Percentiles rank a stretch among this genome's conserved stretches.
Conservation (phyloP, 2,888 invertebrate species). For the Phengaris alcon region DNA sequence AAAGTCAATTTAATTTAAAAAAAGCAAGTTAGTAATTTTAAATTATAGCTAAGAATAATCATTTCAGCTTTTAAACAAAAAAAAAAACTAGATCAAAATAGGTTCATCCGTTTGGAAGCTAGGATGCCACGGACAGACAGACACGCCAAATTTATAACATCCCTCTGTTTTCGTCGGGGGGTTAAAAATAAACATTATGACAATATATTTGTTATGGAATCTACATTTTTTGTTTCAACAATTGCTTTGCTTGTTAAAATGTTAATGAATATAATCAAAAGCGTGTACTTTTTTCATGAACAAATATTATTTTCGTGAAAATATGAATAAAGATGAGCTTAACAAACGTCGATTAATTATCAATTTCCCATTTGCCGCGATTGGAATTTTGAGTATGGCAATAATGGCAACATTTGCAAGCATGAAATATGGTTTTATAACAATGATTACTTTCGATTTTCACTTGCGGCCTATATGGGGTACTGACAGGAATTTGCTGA, state of each 20-base stretch:
- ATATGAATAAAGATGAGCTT: slow-evolving; percentile 27
- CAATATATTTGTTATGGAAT: background rate
- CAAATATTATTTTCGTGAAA: slow-evolving; percentile 23
- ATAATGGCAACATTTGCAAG: slow-evolving; percentile 3
- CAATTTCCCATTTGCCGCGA: slow-evolving; percentile 19
- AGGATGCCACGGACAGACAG: too few species aligned
- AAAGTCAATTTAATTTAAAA: too few species aligned
- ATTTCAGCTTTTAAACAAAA: too few species aligned
- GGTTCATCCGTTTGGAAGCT: too few species aligned
- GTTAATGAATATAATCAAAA: slow-evolving; percentile 16
- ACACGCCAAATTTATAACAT: too few species aligned
- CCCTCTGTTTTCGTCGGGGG: too few species aligned
- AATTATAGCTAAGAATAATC: too few species aligned
- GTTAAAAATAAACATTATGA: background rate
- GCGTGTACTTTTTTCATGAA: slow-evolving; percentile 22
- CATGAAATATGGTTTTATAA: slow-evolving; percentile 13
- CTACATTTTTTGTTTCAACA: slow-evolving; percentile 8
- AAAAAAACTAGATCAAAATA: too few species aligned
- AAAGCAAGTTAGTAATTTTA: too few species aligned
- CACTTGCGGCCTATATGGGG: background rate
- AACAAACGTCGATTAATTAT: slow-evolving; percentile 29
- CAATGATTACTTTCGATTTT: slow-evolving; percentile 11
- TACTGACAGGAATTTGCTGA: background rate
- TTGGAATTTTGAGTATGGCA: slow-evolving; percentile 16
- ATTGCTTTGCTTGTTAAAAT: slow-evolving; percentile 4